Base-by-base conservation (phyloP, 2,888 invertebrate genomes). In the Diogma glabrata region DNA sequence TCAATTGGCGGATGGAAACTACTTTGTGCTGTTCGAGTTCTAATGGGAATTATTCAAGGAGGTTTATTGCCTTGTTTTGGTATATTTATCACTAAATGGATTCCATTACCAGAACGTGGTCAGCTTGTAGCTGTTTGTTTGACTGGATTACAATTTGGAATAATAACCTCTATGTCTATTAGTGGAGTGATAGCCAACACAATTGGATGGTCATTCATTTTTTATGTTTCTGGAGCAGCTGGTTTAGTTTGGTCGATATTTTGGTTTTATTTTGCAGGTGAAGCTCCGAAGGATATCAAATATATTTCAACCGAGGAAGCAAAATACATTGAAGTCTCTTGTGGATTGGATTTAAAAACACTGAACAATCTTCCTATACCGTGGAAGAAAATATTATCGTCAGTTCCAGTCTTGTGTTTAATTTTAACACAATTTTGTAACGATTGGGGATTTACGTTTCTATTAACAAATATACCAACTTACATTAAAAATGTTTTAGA, bases 31-130 rank as follows among this genome's bases (percentile, higher is more conserved):
- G 75, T 82, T 53, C 74, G 92, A 50, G 76, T 84, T 0, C 61
- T 83, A 0, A 83, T 86, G 66, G 91, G 92, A 0, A 70, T 90
- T 4, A 75, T 78, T 1, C 85, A 88, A 64, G 82, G 83, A 1
- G 79, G 82, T 56, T 74, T 86, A 14, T 82, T 81, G 61, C 87
- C 87, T 0, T 75, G 79, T 51, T 74, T 79, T 49, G 87, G 87
- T 59, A 82, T 82, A 6, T 69, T 85, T 10, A 65, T 87, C 50
- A 79, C 87, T 12, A 84, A 83, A 64, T 88, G 88, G 88, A 80
- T 74, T 1, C 82, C 82, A 0, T 60, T 73, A 0, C 70, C 75
- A 0, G 83, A 84, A 61, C 70, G 81, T 36, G 78, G 79, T 6
- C 67, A 77, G 51, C 66, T 82, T 3, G 72, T 76, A 57, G 70